Conservation (phyloP, 2,888 invertebrate species). For the Campoletis raptor region DNA sequence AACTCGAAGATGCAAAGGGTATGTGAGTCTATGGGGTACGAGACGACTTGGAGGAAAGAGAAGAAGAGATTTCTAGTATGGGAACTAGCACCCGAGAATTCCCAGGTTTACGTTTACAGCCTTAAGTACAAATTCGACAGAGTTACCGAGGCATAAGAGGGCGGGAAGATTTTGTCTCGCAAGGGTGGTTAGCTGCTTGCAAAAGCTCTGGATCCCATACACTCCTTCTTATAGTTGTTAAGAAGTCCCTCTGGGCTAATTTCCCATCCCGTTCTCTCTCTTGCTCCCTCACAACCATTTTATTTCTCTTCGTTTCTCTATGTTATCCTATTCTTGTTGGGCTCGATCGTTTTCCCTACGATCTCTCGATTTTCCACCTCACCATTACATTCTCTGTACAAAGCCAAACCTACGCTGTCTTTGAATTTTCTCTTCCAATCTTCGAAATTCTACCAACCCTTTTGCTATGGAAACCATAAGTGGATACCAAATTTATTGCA, state of each 20-base stretch:
- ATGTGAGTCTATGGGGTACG: constrained; percentile 27
- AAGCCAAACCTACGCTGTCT: constrained; percentile 53
- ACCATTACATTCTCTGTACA: constrained; percentile 33
- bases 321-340: constrained; percentile 48
- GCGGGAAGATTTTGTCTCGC: constrained; percentile 81
- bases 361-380: constrained; percentile 51
- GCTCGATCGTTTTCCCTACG: constrained; percentile 58
- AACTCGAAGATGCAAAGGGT: constrained; percentile 49
- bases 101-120: constrained; percentile 84
- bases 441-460: constrained; percentile 30
- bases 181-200: constrained; percentile 82
- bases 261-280: constrained; percentile 72
- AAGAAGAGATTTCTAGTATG: constrained; percentile 37
- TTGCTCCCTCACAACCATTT: constrained; percentile 19
- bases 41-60: constrained; percentile 27
- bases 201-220: constrained; percentile 74
- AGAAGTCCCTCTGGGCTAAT: constrained; percentile 84
- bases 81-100: constrained; percentile 76
- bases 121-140: constrained; percentile 84
- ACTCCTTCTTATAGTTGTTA: constrained; percentile 82
- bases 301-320: constrained; percentile 14
- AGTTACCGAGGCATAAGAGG: constrained; percentile 83
- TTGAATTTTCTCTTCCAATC: constrained; percentile 46
- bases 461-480: not conserved
- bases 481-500: not conserved